Evolutionary conservation across 2,888 invertebrate species (phyloP).

Genomic region (Epicampocera succincta): DNA sequence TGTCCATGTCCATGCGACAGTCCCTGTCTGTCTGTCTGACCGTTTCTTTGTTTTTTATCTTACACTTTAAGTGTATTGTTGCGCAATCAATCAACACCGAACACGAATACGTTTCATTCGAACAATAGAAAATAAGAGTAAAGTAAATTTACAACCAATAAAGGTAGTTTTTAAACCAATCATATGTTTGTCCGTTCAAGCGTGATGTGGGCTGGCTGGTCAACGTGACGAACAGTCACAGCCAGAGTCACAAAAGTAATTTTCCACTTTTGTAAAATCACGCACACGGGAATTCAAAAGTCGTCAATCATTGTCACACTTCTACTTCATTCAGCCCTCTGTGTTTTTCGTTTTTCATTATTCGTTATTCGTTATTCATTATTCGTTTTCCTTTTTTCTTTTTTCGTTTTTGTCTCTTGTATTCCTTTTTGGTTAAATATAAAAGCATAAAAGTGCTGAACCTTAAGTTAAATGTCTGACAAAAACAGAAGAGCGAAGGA

Average conservation of each 20-base stretch:
- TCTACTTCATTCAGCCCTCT: background rate
- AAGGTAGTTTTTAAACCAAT: constrained; percentile 40
- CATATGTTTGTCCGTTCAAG: constrained; percentile 21
- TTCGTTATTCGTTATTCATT: too few relatives aligned
- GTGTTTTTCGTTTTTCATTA: too few relatives aligned
- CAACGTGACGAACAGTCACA: constrained; percentile 18
- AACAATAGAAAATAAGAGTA: background rate
- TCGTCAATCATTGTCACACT: constrained; percentile 67
- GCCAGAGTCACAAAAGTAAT: constrained; percentile 53
- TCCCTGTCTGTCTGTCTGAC: background rate
- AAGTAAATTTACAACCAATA: constrained; percentile 19
- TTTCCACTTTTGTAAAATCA: constrained; percentile 60
- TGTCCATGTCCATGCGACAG: too few relatives aligned
- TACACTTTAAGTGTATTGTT: constrained; percentile 33
- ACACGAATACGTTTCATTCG: constrained; percentile 20
- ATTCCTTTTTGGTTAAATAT: too few relatives aligned
- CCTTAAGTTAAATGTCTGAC: too few relatives aligned
- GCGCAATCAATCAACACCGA: constrained; percentile 57
- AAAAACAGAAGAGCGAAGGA: too few relatives aligned
- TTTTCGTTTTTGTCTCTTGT: too few relatives aligned
- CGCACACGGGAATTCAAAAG: constrained; percentile 54
- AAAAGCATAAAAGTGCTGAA: too few relatives aligned
- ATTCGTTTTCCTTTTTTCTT: too few relatives aligned
- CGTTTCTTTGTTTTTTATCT: background rate
- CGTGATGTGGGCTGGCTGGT: constrained; percentile 22